Conservation (phyloP, 2,888 invertebrate species). For the Monoplex corrugatus region DNA sequence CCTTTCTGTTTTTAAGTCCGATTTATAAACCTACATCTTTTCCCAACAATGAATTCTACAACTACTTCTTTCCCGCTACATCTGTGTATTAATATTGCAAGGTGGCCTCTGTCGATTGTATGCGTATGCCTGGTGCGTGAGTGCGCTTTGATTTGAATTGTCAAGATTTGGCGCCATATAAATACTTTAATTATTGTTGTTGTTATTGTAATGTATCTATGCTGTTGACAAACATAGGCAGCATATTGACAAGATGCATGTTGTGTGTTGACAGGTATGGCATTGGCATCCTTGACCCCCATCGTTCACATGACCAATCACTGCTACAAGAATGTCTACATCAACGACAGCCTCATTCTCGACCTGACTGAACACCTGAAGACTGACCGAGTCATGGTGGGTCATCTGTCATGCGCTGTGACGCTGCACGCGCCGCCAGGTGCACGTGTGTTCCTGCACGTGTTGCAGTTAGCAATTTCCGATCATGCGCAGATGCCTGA, state of each 20-base stretch:
- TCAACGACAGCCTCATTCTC: constrained; percentile 49
- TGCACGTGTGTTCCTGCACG: constrained; percentile 46
- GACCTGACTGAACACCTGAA: constrained; percentile 44
- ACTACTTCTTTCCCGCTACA: no score
- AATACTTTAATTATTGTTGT: no score
- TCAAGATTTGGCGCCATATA: no score
- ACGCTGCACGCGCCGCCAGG: constrained; percentile 42
- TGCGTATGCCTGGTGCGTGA: no score
- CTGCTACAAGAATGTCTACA: constrained; percentile 43
- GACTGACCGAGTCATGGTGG: constrained; percentile 26
- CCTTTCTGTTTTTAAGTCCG: no score
- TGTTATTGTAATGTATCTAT: no score
- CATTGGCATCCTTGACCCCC: background rate
- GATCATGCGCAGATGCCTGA: constrained; percentile 39
- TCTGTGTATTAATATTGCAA: no score
- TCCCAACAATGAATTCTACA: no score
- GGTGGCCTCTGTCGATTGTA: no score
- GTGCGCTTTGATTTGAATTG: no score
- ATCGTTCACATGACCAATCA: constrained; percentile 49
- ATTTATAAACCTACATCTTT: no score
- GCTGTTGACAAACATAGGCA: background rate
- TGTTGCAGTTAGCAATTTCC: constrained; percentile 51
- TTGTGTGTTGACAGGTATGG: background rate
- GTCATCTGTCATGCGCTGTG: constrained; percentile 47
- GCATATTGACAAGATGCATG: background rate